These are phyloP conservation scores for Palythoa grandiflora DNA, from an alignment of 92 coral and sea anemone genomes.

Conservation along the genomic window DNA sequence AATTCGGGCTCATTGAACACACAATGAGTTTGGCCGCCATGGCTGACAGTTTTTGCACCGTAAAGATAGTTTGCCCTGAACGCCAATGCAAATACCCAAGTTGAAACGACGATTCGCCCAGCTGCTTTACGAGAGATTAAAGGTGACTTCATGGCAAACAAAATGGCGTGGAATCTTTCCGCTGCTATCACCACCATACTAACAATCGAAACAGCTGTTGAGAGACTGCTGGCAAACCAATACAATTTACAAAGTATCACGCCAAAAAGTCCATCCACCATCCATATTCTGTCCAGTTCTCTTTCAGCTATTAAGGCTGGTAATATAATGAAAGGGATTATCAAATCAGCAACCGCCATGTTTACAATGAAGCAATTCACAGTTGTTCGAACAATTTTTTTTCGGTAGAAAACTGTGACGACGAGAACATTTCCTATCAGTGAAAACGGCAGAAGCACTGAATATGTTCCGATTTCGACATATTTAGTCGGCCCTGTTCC, in stretches of 20 bases:
- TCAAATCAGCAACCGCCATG: constrained; percentile 27
- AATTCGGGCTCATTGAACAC: not conserved
- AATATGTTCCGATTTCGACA: constrained; percentile 13
- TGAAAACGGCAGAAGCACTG: constrained; percentile 6
- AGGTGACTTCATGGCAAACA: constrained; percentile 43
- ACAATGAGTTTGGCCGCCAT: not conserved
- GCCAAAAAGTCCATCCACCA: constrained; percentile 17
- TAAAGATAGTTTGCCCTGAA: constrained; percentile 35
- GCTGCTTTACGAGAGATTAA: constrained; percentile 16
- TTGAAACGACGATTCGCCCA: not conserved
- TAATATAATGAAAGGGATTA: constrained; percentile 26
- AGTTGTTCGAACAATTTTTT: not conserved
- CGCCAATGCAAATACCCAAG: constrained; percentile 27
- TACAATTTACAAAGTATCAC: not conserved
- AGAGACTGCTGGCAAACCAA: constrained; percentile 34
- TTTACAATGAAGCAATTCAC: constrained; percentile 32
- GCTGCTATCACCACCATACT: constrained; percentile 40
- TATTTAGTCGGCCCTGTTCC: not conserved
- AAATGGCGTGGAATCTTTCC: constrained; percentile 39
- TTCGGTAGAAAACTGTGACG: constrained; percentile 30
- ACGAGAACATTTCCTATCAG: constrained; percentile 17
- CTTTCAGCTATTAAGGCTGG: constrained; percentile 26
- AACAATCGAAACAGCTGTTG: constrained; percentile 29
- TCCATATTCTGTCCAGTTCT: not conserved
- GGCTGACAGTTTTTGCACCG: not conserved